Evolutionary conservation across 1,140 invertebrate genomes (phyloP).

Genomic region (Macrotrachela quadricornifera): DNA sequence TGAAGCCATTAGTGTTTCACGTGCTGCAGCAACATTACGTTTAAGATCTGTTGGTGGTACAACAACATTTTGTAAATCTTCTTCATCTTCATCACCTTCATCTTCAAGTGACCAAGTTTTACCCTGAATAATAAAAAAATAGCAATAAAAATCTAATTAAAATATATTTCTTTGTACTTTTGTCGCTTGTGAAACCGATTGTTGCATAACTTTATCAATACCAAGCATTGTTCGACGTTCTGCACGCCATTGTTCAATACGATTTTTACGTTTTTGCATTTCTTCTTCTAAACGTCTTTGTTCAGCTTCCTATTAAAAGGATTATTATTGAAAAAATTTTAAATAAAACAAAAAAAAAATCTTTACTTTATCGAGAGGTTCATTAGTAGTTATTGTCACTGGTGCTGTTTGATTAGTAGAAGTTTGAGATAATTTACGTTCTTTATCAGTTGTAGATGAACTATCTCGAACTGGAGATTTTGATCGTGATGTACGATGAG

Average conservation of each 20-base stretch:
- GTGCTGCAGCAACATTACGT: neutral
- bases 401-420: no score
- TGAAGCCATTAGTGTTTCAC: neutral
- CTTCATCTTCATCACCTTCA: conserved; percentile 28
- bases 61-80: conserved; percentile 12
- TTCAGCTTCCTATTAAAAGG: conserved; percentile 2
- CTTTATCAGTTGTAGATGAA: no score
- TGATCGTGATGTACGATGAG: no score
- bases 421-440: no score
- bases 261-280: conserved; percentile 81
- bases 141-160: no score
- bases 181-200: conserved; percentile 53
- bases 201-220: conserved; percentile 15
- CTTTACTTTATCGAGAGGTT: no score
- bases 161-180: conserved; percentile 50
- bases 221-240: conserved; percentile 9
- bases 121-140: conserved; percentile 37
- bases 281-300: conserved; percentile 44
- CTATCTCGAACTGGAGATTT: no score
- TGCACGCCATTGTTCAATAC: conserved; percentile 77
- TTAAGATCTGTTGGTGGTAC: neutral
- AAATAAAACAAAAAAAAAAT: no score
- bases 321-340: no score
- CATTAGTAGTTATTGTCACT: no score
- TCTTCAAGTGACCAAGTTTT: conserved; percentile 58